These are phyloP conservation scores for Prorops nasuta DNA, from an alignment of 1,140 invertebrate genomes.

Conservation along the genomic window DNA sequence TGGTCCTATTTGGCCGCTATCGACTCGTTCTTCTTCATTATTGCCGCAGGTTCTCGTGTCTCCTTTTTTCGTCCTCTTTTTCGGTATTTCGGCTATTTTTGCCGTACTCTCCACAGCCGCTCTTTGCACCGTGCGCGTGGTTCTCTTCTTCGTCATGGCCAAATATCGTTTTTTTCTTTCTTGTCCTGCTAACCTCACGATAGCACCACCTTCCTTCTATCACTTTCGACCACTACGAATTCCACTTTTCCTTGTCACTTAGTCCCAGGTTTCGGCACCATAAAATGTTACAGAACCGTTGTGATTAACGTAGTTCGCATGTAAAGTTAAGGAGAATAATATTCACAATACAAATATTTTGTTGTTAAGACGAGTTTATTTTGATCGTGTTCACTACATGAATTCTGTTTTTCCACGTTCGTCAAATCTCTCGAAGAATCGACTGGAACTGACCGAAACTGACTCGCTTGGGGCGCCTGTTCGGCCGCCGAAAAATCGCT, in stretches of 20 bases:
- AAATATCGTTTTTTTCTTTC: neutral
- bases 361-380: no score
- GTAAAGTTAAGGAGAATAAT: no score
- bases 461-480: no score
- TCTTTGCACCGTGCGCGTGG: neutral
- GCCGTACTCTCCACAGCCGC: neutral
- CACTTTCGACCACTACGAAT: neutral
- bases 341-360: no score
- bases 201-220: neutral
- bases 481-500: neutral
- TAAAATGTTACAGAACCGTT: no score
- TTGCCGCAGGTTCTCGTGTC: neutral
- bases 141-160: neutral
- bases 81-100: neutral
- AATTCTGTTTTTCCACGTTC: no score
- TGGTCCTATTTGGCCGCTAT: no score
- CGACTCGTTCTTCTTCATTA: neutral
- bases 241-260: neutral
- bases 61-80: neutral
- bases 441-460: no score
- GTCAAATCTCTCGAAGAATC: no score
- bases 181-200: neutral
- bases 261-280: neutral
- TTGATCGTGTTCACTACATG: no score
- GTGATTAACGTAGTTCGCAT: no score